A percentile compares a stretch with the other conserved stretches of the same genome.
phyloP scores from a whole-genome alignment of 37 sponge, comb jelly and placozoan species.

The Axinella damicornis region DNA sequence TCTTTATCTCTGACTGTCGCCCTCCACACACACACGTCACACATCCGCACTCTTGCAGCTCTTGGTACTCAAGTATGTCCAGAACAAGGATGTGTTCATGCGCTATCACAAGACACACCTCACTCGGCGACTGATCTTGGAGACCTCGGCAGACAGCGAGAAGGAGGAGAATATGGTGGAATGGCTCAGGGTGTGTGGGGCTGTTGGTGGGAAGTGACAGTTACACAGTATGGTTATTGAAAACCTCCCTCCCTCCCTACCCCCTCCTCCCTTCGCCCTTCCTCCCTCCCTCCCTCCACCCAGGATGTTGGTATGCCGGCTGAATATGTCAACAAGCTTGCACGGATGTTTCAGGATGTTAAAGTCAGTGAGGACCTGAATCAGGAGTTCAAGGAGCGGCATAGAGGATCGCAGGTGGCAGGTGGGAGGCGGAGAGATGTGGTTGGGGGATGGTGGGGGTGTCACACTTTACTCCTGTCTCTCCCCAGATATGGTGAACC shows the following conservation, averaged over 20 bases:
- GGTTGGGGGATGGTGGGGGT: too few species aligned
- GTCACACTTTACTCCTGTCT: background rate
- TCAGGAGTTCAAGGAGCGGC: conserved; percentile 77
- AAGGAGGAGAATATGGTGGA: conserved; percentile 97
- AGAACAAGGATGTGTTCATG: conserved; percentile 97
- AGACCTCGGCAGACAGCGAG: conserved; percentile 93
- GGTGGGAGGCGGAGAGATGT: conserved; percentile 45
- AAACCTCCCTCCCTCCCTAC: conserved; percentile 23
- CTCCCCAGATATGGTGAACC: conserved; percentile 77
- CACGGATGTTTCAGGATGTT: conserved; percentile 96
- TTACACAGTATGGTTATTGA: conserved; percentile 4
- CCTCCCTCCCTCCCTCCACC: conserved; percentile 4
- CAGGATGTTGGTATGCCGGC: conserved; percentile 93
- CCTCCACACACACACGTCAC: background rate
- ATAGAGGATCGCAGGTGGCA: conserved; percentile 64
- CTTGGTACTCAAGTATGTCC: conserved; percentile 92
- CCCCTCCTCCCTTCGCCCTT: background rate
- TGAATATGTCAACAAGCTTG: conserved; percentile 95
- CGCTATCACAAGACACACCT: conserved; percentile 94
- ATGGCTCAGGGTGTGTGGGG: conserved; percentile 80
- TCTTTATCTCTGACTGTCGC: too few species aligned
- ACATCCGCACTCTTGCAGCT: conserved; percentile 48
- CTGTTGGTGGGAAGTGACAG: background rate
- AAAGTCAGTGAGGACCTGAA: conserved; percentile 94
- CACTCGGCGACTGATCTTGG: conserved; percentile 86